Conservation (phyloP, 1,140 invertebrate genomes). For the Dendroctonus valens region DNA sequence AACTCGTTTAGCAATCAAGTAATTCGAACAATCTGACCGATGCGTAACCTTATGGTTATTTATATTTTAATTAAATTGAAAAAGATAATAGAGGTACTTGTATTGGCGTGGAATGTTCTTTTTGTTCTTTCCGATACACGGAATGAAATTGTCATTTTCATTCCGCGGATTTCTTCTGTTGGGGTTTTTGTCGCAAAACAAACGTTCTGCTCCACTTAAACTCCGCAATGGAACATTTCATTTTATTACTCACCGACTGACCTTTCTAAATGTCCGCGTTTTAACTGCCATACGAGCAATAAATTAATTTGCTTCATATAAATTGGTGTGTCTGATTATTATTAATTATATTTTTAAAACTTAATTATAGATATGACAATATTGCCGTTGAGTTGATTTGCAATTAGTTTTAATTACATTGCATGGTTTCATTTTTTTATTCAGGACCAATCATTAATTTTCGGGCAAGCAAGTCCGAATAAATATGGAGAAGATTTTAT, state of each 20-base stretch:
- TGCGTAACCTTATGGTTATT: constrained; percentile 33
- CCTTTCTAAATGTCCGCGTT: constrained; percentile 2
- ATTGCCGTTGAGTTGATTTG: no score
- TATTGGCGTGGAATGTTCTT: constrained; percentile 5
- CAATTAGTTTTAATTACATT: no score
- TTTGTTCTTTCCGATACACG: no score
- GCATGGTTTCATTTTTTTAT: no score
- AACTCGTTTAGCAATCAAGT: no score
- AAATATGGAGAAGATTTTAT: neutral
- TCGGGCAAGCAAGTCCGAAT: neutral
- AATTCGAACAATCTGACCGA: no score
- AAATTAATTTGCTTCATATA: no score
- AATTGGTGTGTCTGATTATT: no score
- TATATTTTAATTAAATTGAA: constrained; percentile 38
- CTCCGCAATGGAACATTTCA: constrained; percentile 3
- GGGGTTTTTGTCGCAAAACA: neutral
- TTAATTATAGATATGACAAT: no score
- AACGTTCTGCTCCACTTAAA: constrained; percentile 1
- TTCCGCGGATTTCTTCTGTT: neutral
- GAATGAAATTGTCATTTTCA: no score
- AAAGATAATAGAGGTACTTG: constrained; percentile 33
- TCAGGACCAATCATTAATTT: no score
- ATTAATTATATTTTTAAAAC: no score
- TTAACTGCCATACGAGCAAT: neutral
- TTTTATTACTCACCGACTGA: constrained; percentile 7